Percentiles rank a stretch among this genome's conserved stretches.
These are phyloP conservation scores for Ametastegia equiseti DNA, from an alignment of 2,888 invertebrate genomes.

Conservation along the genomic window DNA sequence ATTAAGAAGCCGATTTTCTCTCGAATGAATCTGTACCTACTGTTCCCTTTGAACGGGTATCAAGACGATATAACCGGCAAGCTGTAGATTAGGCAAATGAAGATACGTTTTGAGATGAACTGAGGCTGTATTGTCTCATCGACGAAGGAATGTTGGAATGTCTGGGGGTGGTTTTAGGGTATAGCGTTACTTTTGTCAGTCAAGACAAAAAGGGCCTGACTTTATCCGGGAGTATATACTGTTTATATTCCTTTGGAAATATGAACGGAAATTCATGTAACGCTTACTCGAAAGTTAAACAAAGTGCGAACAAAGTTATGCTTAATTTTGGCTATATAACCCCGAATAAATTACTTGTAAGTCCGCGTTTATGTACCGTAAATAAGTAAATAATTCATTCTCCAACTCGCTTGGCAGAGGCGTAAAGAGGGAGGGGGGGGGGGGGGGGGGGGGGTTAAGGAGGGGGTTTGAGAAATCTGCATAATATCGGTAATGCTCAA, in stretches of 20 bases:
- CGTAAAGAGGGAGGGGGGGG: slow-evolving; percentile 53
- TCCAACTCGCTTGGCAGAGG: slow-evolving; percentile 69
- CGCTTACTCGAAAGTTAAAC: slow-evolving; percentile 47
- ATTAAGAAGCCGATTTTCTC: too few relatives aligned
- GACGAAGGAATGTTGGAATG: slow-evolving; percentile 20
- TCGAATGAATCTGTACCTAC: too few relatives aligned
- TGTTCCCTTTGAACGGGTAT: too few relatives aligned
- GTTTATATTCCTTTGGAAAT: slow-evolving; percentile 41
- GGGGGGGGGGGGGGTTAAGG: background rate
- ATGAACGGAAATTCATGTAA: slow-evolving; percentile 46
- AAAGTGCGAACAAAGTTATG: slow-evolving; percentile 48
- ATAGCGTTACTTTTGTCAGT: background rate
- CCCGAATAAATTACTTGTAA: slow-evolving; percentile 57
- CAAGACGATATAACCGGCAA: background rate
- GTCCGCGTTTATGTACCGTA: slow-evolving; percentile 71
- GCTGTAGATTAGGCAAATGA: slow-evolving; percentile 13
- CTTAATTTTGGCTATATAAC: slow-evolving; percentile 48
- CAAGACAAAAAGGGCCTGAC: slow-evolving; percentile 33
- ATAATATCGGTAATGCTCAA: slow-evolving; percentile 74
- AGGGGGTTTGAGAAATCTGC: slow-evolving; percentile 66
- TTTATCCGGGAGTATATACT: slow-evolving; percentile 16
- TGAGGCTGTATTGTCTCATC: background rate
- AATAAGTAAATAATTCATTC: slow-evolving; percentile 74
- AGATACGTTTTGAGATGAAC: background rate
- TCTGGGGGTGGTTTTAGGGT: background rate